Base-by-base conservation (phyloP, 35 echinoderm and acorn worm species). In the Heliocidaris erythrogramma region DNA sequence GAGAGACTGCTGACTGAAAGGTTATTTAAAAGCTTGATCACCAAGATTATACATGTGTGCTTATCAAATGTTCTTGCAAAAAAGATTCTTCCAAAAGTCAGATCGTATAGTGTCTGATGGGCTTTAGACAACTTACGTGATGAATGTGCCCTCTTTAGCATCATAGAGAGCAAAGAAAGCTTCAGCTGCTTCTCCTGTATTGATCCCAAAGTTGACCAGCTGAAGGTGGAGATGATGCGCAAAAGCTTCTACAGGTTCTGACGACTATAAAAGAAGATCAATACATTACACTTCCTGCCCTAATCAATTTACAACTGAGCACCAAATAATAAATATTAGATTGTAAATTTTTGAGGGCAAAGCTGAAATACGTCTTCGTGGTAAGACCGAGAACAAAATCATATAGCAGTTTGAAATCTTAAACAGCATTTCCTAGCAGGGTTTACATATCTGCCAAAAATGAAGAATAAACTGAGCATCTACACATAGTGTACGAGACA, bases 101-200 rank as follows among this genome's bases (percentile, higher is more conserved):
- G 35, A 42, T 42, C 35, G 3, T 42, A 42, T 42, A 42, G 35
- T 42, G 35, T 42, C 35, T 3, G 35, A 3, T 42, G 35, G 35
- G 35, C 35, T 42, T 42, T 42, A 2, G 52, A 56, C 7, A 14
- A 93, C 88, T 96, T 69, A 97, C 97, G 95, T 97, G 59, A 97
- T 96, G 60, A 93, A 97, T 87, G 30, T 95, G 30, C 85, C 52
- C 30, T 96, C 88, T 31, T 94, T 94, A 47, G 95, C 97, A 90
- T 97, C 94, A 90, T 95, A 97, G 47, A 97, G 94, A n/a, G 97
- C 90, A 30, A 97, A 96, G 90, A 95, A 97, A 5, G 95, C 94
- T 32, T 97, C 95, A 12, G 95, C 95, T 7, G 94, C 97, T 48
- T 97, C 97, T 16, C 97, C 97, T 17, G 94, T 85, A 53, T 60